A percentile compares a stretch with the other conserved stretches of the same genome.
Conservation (phyloP, 2,888 invertebrate species). For the Noctua pronuba region DNA sequence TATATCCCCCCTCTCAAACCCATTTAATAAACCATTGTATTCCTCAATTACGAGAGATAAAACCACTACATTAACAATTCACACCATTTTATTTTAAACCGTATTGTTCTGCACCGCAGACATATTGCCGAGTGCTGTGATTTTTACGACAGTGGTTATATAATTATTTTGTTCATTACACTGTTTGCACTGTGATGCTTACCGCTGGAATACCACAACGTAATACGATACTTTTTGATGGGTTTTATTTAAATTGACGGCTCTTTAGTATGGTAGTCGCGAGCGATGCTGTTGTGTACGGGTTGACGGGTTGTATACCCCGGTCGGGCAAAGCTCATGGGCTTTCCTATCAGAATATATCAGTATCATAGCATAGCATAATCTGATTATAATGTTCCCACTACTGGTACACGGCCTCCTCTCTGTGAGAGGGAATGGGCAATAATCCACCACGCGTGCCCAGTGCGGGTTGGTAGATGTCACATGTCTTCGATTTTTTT, state of each 20-base stretch:
- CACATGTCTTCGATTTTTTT: too few relatives aligned
- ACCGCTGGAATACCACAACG: slow-evolving; percentile 17
- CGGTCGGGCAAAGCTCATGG: neutral
- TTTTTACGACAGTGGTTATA: slow-evolving; percentile 38
- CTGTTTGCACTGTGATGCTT: slow-evolving; percentile 27
- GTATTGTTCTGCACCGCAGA: slow-evolving; percentile 30
- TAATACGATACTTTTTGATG: slow-evolving; percentile 12
- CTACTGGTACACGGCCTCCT: too few relatives aligned
- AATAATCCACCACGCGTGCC: too few relatives aligned
- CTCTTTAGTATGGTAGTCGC: neutral
- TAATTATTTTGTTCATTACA: slow-evolving; percentile 41
- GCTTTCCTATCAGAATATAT: neutral
- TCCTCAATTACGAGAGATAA: slow-evolving; percentile 23
- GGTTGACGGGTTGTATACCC: fast-evolving
- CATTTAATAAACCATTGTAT: slow-evolving; percentile 14
- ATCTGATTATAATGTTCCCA: too few relatives aligned
- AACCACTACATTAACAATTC: slow-evolving; percentile 46
- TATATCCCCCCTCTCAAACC: slow-evolving; percentile 5
- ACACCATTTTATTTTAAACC: slow-evolving; percentile 37
- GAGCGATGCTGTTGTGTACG: neutral
- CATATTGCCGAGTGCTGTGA: slow-evolving; percentile 25
- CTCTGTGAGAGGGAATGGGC: too few relatives aligned
- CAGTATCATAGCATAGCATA: too few relatives aligned
- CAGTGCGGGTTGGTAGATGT: too few relatives aligned
- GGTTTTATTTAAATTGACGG: neutral